Base-by-base conservation (phyloP, 2,797 vertebrate species). In the Spizella passerina region DNA sequence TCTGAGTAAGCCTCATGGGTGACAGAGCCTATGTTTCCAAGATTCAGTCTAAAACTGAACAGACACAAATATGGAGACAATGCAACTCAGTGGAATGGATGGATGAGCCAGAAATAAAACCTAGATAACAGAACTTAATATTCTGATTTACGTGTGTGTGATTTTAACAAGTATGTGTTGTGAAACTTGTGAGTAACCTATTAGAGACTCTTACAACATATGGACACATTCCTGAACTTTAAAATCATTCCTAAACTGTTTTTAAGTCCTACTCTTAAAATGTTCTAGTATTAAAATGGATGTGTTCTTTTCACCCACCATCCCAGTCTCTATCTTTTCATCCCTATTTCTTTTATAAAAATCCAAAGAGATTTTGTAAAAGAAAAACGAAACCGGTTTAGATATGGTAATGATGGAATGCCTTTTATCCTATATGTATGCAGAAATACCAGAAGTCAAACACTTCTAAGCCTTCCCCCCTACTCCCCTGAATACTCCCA, bases 331-430 rank as follows among this genome's bases (percentile, higher is more conserved):
- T 3, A 71, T 95, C 73, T 82, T 94, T 85, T 93, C 49, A 65
- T 83, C 71, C 61, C 34, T 60, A 29, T 91, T 91, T 91, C 79
- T 71, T 86, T 93, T 96, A 66, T 50, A 86, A 95, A 97, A 96
- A 88, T 65, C 63, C 76, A 84, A 95, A 95, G 93, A 94, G 76
- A 89, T 90, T 97, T 94, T 95, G 59, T 92, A 95, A 87, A 77
- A 92, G 41, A 92, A 88, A 97, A 82, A 93, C 36, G 73, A 89
- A 96, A 90, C 85, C 14, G 53, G 86, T 96, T 96, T 92, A 97
- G 95, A 97, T 97, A 96, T 97, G 96, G 73, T 96, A 97, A 97
- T 98, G 69, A 49, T 78, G 14, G 32, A 94, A 94, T 82, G 82
- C 64, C 86, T 97, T 97, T 97, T 92, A 97, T 97, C 93, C 95